phyloP scores from a whole-genome alignment of 2,888 invertebrate genomes.

The Acholoe squamosa region DNA sequence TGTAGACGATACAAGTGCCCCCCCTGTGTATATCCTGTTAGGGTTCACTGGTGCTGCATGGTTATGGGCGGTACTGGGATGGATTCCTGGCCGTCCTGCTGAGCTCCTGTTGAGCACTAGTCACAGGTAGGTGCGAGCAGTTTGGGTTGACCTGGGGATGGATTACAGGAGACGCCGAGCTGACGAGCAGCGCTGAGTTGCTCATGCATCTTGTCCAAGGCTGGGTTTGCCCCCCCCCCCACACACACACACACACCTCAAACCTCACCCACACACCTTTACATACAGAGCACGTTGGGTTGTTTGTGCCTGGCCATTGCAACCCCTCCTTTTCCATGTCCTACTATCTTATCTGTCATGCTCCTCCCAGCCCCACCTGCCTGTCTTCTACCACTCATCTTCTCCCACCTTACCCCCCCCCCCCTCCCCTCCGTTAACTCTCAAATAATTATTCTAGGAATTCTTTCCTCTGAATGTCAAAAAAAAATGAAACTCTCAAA shows the following conservation, averaged over 20 bases:
- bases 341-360: background rate
- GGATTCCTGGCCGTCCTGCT: background rate
- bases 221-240: conserved; percentile 8
- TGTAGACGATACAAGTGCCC: background rate
- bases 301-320: background rate
- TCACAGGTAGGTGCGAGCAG: conserved; percentile 7
- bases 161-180: background rate
- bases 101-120: background rate
- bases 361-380: background rate
- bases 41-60: conserved; percentile 19
- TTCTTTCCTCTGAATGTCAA: too few relatives aligned
- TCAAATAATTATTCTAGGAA: too few relatives aligned
- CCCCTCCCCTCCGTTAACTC: background rate
- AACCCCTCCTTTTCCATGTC: background rate
- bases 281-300: too few relatives aligned
- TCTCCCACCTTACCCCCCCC: background rate
- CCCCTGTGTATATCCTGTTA: background rate
- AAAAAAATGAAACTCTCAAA: too few relatives aligned
- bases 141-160: background rate
- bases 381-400: background rate
- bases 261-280: too few relatives aligned
- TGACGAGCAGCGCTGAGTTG: background rate
- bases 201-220: conserved; percentile 18
- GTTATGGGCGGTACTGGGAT: background rate
- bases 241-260: background rate